Base-by-base conservation (phyloP, 1,140 invertebrate species). In the Formica selysi region DNA sequence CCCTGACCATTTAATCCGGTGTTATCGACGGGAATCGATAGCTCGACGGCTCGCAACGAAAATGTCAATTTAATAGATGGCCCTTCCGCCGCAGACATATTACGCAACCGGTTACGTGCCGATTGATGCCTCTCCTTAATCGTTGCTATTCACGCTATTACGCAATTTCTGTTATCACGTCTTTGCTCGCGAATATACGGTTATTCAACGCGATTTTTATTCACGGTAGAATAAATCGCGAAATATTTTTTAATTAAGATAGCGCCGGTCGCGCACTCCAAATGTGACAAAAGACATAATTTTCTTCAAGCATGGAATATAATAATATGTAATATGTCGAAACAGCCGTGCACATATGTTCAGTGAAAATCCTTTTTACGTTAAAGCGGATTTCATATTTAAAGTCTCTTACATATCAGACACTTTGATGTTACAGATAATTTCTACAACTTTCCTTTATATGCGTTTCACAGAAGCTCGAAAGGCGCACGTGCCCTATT, bases 11-110 rank as follows among this genome's bases (percentile, higher is more conserved):
- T 67, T 67, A 79, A 84, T 67, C 48, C 26, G 7, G 16, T 32
- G 44, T 4, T 59, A 85, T 65, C 73, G n/a, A 13, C 48, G 44
- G 3, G 26, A 85, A 85, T 73, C 79, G 67, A 81, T 73, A 79
- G 22, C 51, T 64, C 61, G 48, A 67, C 16, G 22, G 51, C 11
- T 38, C 51, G 62, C 62, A 44, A 85, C 36, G 51, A 80, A 81
- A 81, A 71, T 54, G 70, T 65, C 67, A 83, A 74, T 74, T 86
- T 86, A 74, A 32, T 61, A 81, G 61, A 83, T 65, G 74, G 48
- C 59, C 61, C 59, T 59, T 74, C 38, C 11, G 13, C 11, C 26
- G 7, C 11, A 81, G 67, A 61, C 36, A 6, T 32, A 44, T 83
- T 86, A 74, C 48, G 59, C 36, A 86, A 86, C 11, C 68, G 19